Evolutionary conservation across 1,140 invertebrate genomes (phyloP).

Genomic region (Holotrichia oblita): DNA sequence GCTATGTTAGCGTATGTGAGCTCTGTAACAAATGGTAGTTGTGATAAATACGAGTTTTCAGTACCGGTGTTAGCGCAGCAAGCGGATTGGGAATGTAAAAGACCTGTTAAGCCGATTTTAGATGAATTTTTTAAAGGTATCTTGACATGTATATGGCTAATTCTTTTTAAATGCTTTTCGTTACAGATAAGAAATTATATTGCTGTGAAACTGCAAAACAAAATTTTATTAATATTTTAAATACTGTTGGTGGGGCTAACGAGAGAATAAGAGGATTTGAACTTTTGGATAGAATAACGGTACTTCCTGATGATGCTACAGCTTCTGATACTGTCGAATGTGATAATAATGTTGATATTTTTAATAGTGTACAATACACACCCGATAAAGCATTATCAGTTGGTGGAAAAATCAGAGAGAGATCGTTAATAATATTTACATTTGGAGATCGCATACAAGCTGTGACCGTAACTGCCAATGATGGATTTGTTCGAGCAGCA

Average conservation of each 20-base stretch:
- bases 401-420: constrained; percentile 78
- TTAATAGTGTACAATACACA: constrained; percentile 55
- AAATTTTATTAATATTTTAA: constrained; percentile 84
- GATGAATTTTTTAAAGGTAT: constrained; percentile 79
- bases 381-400: constrained; percentile 61
- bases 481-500: constrained; percentile 88
- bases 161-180: not conserved
- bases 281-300: constrained; percentile 71
- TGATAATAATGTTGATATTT: constrained; percentile 49
- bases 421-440: constrained; percentile 85
- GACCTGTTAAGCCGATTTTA: constrained; percentile 82
- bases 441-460: constrained; percentile 84
- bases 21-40: constrained; percentile 86
- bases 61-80: constrained; percentile 84
- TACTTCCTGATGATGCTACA: constrained; percentile 75
- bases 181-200: constrained; percentile 75
- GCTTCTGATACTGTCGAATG: constrained; percentile 48
- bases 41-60: constrained; percentile 72
- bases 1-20: constrained; percentile 89
- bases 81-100: constrained; percentile 79
- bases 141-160: not conserved
- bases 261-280: constrained; percentile 77
- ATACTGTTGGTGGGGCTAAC: constrained; percentile 78
- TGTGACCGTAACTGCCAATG: constrained; percentile 90
- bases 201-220: constrained; percentile 83